Conservation (phyloP, 2,888 invertebrate species). For the Xestia ashworthii region DNA sequence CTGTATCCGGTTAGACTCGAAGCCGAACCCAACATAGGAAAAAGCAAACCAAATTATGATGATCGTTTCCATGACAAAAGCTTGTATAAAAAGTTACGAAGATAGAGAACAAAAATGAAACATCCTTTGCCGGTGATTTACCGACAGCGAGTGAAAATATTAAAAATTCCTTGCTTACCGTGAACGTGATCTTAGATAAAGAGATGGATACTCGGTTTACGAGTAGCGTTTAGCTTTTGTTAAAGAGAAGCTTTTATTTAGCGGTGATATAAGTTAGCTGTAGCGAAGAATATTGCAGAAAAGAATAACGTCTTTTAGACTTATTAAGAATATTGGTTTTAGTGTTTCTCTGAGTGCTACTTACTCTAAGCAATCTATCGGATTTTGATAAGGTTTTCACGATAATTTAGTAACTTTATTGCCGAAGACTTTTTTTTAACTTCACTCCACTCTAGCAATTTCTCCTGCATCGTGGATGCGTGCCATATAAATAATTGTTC, state of each 20-base stretch:
- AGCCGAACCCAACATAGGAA: background rate
- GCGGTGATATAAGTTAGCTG: background rate
- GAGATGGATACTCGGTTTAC: conserved; percentile 29
- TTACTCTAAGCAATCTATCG: too few species aligned
- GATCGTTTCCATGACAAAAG: conserved; percentile 36
- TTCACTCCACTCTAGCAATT: too few species aligned
- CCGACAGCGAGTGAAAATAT: conserved; percentile 63
- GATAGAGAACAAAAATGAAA: conserved; percentile 33
- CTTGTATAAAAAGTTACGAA: conserved; percentile 47
- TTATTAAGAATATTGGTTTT: background rate
- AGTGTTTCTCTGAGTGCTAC: background rate
- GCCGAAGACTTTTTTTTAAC: too few species aligned
- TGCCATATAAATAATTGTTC: too few species aligned
- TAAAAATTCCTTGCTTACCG: conserved; percentile 59
- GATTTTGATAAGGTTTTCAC: too few species aligned
- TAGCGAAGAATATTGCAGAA: background rate
- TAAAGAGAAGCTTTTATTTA: background rate
- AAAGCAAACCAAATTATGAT: background rate
- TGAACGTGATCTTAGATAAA: conserved; percentile 50
- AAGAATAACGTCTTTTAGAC: background rate
- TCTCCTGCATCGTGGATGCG: too few species aligned
- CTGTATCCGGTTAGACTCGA: background rate
- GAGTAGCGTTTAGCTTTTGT: conserved; percentile 33
- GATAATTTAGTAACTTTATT: too few species aligned
- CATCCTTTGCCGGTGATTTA: conserved; percentile 63